Evolutionary conservation across 2,888 invertebrate genomes (phyloP).

Genomic region (Apotomis turbidana): DNA sequence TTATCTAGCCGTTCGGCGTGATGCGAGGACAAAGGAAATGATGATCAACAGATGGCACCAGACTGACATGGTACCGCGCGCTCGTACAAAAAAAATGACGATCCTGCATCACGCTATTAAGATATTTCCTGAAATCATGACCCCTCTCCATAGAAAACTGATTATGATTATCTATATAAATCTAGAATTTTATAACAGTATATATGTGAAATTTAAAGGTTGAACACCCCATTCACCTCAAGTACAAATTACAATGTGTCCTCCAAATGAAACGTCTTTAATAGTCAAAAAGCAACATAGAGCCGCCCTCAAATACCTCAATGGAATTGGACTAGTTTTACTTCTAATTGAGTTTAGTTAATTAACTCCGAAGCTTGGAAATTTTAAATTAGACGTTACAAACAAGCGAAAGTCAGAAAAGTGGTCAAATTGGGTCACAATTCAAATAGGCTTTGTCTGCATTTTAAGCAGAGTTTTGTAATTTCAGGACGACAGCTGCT

Average conservation of each 20-base stretch:
- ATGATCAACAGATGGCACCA: too few species aligned
- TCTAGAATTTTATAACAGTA: neutral
- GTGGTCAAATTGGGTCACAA: slow-evolving; percentile 24
- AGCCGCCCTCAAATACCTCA: slow-evolving; percentile 12
- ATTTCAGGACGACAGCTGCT: slow-evolving; percentile 15
- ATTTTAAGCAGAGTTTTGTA: slow-evolving; percentile 22
- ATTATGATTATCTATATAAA: too few species aligned
- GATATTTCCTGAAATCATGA: too few species aligned
- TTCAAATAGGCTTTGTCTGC: slow-evolving; percentile 18
- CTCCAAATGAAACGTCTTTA: neutral
- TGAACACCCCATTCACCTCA: neutral
- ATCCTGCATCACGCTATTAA: too few species aligned
- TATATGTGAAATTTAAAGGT: neutral
- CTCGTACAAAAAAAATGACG: too few species aligned
- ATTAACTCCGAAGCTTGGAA: slow-evolving; percentile 20
- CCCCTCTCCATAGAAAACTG: too few species aligned
- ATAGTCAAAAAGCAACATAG: slow-evolving; percentile 12
- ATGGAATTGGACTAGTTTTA: slow-evolving; percentile 19
- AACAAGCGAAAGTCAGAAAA: slow-evolving; percentile 26
- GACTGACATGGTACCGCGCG: too few species aligned
- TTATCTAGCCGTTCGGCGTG: too few species aligned
- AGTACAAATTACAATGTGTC: neutral
- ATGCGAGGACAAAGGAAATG: too few species aligned
- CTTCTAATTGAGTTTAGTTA: slow-evolving; percentile 32
- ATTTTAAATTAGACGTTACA: slow-evolving; percentile 26